Conservation (phyloP, 1,140 invertebrate species). For the Wasmannia auropunctata region DNA sequence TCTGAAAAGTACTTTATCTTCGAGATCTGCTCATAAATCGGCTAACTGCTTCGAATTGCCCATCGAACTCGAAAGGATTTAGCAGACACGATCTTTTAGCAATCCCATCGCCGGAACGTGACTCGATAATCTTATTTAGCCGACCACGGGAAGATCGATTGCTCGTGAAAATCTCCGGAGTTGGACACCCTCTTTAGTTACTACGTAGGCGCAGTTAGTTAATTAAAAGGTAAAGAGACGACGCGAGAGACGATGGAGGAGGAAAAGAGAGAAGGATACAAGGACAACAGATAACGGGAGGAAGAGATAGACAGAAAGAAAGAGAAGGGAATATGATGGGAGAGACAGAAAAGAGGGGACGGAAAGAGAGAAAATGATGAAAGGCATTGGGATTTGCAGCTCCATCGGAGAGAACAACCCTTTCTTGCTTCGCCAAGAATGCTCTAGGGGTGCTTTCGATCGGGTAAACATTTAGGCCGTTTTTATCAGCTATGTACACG, state of each 20-base stretch:
- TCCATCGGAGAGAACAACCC: slow-evolving; percentile 55
- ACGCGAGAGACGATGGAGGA: neutral
- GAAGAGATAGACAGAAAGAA: slow-evolving; percentile 5
- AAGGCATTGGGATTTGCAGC: slow-evolving; percentile 49
- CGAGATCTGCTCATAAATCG: slow-evolving; percentile 35
- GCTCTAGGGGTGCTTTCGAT: slow-evolving; percentile 39
- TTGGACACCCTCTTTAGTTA: slow-evolving; percentile 65
- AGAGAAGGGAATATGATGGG: neutral
- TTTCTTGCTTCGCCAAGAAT: slow-evolving; percentile 49
- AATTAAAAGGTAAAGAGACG: slow-evolving; percentile 70
- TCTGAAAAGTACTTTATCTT: slow-evolving; percentile 23
- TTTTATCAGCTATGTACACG: slow-evolving; percentile 49
- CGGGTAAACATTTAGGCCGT: slow-evolving; percentile 33
- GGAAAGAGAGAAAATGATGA: slow-evolving; percentile 19
- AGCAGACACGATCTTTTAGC: slow-evolving; percentile 24
- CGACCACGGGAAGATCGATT: slow-evolving; percentile 51
- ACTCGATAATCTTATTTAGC: slow-evolving; percentile 68
- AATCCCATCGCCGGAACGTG: neutral
- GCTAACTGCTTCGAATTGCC: slow-evolving; percentile 16
- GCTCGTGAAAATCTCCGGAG: slow-evolving; percentile 52
- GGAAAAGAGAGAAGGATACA: neutral
- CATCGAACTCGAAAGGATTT: slow-evolving; percentile 47
- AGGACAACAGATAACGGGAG: neutral
- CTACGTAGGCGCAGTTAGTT: slow-evolving; percentile 65
- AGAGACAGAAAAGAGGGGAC: neutral